Conservation (phyloP, 2,113 vertebrate genomes). For the Myxocyprinus asiaticus region DNA sequence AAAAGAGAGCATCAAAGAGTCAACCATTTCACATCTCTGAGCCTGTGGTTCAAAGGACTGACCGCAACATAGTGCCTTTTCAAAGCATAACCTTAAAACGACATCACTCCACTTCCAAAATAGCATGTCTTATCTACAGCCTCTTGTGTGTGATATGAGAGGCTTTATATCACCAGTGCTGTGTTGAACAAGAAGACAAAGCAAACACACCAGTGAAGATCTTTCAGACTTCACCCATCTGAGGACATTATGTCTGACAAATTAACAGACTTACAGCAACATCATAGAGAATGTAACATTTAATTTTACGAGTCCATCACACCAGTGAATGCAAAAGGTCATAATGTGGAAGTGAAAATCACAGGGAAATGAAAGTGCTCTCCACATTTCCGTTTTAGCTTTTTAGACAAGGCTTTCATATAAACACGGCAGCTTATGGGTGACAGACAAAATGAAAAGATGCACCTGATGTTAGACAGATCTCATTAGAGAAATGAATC, state of each 20-base stretch:
- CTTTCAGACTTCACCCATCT: too few species aligned
- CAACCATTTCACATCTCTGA: not conserved
- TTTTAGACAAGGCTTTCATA: not conserved
- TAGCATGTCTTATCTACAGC: not conserved
- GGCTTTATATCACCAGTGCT: too few species aligned
- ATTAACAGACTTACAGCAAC: too few species aligned
- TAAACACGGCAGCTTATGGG: constrained; percentile 23
- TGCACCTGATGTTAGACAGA: constrained; percentile 44
- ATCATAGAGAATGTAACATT: too few species aligned
- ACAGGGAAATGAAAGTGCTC: not conserved
- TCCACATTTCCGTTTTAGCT: not conserved
- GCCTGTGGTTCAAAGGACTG: constrained; percentile 7
- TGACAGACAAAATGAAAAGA: constrained; percentile 11
- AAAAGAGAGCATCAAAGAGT: not conserved
- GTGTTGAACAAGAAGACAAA: too few species aligned
- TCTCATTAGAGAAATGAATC: constrained; percentile 7
- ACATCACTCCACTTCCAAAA: constrained; percentile 35
- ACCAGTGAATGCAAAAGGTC: too few species aligned
- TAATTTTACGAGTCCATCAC: too few species aligned
- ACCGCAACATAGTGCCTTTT: constrained; percentile 6
- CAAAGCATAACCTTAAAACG: constrained; percentile 29
- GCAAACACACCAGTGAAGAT: too few species aligned
- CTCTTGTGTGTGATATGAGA: not conserved
- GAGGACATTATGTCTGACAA: too few species aligned
- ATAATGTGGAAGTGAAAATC: too few species aligned